Percentiles rank a stretch among this genome's conserved stretches.
Evolutionary conservation across 2,113 vertebrate species (phyloP).

Genomic region (cat (Felis catus)): DNA sequence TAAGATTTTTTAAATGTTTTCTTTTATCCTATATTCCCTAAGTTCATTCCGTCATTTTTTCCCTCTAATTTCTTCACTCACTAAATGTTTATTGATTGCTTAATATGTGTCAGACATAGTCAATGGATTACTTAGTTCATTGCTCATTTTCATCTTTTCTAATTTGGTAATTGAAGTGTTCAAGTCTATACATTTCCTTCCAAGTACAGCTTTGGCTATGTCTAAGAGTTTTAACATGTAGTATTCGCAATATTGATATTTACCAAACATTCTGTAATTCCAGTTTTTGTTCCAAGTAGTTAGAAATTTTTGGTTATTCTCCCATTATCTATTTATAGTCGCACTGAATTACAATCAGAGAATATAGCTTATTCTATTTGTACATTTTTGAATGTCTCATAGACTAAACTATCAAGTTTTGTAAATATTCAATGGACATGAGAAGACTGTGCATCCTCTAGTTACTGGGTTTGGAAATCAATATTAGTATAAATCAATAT

Average conservation of each 20-base stretch:
- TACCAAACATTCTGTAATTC: constrained; percentile 63
- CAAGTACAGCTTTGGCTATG: constrained; percentile 68
- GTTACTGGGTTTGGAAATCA: background rate
- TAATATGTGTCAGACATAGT: constrained; percentile 37
- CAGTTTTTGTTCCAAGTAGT: constrained; percentile 69
- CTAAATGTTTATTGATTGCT: background rate
- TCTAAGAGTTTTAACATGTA: constrained; percentile 36
- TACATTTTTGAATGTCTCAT: constrained; percentile 33
- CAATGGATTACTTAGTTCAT: constrained; percentile 11
- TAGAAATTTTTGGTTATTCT: constrained; percentile 66
- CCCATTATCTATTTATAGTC: constrained; percentile 67
- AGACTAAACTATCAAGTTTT: constrained; percentile 17
- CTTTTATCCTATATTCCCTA: background rate
- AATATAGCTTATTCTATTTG: constrained; percentile 30
- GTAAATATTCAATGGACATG: constrained; percentile 14
- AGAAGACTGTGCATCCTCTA: constrained; percentile 11
- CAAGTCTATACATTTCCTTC: constrained; percentile 57
- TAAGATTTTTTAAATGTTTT: constrained; percentile 28
- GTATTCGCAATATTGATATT: constrained; percentile 62
- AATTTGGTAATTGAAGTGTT: constrained; percentile 28
- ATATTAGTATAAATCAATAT: constrained; percentile 22
- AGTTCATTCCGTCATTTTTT: background rate
- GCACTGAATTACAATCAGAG: constrained; percentile 57
- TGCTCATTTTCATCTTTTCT: constrained; percentile 54
- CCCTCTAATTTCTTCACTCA: background rate